phyloP scores from a whole-genome alignment of 2,797 vertebrate genomes.

The Kryptopterus vitreolus region DNA sequence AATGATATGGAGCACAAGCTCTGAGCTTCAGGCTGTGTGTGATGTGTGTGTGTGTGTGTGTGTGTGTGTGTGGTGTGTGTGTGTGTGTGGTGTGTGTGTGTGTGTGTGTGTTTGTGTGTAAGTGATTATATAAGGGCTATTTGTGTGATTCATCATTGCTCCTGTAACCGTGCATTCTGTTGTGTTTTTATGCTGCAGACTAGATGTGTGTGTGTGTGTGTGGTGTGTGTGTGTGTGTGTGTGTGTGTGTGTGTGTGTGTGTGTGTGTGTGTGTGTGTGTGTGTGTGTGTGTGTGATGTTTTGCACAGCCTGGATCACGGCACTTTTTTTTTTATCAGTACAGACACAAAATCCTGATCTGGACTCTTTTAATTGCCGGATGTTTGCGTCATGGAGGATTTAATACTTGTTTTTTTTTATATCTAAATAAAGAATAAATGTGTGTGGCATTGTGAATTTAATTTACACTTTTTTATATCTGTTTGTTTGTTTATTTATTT shows the following conservation, averaged over 20 bases:
- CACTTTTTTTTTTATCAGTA: no score
- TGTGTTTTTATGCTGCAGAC: neutral
- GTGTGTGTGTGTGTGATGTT: no score
- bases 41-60: conserved; percentile 19
- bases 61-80: conserved; percentile 12
- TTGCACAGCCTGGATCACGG: no score
- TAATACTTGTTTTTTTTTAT: no score
- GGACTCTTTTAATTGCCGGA: no score
- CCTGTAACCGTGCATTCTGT: neutral
- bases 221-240: neutral
- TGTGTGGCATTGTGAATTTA: no score
- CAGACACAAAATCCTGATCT: no score
- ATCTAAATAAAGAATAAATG: no score
- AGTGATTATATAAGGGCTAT: conserved; percentile 35
- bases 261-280: neutral
- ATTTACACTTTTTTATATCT: no score
- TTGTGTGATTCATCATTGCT: conserved; percentile 27
- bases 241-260: neutral
- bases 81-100: neutral
- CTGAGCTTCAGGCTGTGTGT: conserved; percentile 12
- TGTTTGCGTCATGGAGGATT: no score
- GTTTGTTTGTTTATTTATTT: no score
- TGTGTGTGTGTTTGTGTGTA: conserved; percentile 4
- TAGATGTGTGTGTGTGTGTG: neutral
- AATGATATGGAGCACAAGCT: neutral